Conservation (phyloP, 2,888 invertebrate species). For the Scelioninae gen. 2 region DNA sequence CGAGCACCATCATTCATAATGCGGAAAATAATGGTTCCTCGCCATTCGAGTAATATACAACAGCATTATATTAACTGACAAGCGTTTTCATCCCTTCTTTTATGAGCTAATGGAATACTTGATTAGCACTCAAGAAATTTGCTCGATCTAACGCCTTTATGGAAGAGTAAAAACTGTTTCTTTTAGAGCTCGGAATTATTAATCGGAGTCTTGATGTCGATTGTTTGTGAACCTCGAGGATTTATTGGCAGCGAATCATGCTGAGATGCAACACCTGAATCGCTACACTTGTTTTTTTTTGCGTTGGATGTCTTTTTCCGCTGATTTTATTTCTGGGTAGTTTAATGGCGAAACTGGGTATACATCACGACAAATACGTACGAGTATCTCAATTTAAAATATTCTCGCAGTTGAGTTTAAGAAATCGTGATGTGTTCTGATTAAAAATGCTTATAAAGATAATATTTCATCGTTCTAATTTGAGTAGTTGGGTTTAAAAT, state of each 20-base stretch:
- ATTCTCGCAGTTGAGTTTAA: too few relatives aligned
- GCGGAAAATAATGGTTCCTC: conserved; percentile 63
- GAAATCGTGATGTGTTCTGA: too few relatives aligned
- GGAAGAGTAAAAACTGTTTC: conserved; percentile 44
- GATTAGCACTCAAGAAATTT: conserved; percentile 57
- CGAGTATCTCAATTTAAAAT: too few relatives aligned
- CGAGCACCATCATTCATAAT: conserved; percentile 61
- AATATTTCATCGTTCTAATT: too few relatives aligned
- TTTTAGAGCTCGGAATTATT: conserved; percentile 23
- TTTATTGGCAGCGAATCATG: conserved; percentile 6
- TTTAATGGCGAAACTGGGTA: too few relatives aligned
- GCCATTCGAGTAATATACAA: conserved; percentile 57
- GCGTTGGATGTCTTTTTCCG: background rate
- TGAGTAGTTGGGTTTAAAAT: too few relatives aligned
- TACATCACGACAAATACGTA: too few relatives aligned
- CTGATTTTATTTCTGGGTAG: too few relatives aligned
- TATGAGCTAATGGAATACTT: conserved; percentile 57
- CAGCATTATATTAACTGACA: conserved; percentile 58
- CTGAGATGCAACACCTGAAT: background rate
- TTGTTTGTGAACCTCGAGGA: background rate
- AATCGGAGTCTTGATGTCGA: conserved; percentile 14
- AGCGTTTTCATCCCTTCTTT: conserved; percentile 57
- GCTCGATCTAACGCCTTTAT: conserved; percentile 40
- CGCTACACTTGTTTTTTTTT: background rate
- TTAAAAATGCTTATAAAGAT: too few relatives aligned